Conservation (phyloP, 2,888 invertebrate species). For the Globia sparganii region DNA sequence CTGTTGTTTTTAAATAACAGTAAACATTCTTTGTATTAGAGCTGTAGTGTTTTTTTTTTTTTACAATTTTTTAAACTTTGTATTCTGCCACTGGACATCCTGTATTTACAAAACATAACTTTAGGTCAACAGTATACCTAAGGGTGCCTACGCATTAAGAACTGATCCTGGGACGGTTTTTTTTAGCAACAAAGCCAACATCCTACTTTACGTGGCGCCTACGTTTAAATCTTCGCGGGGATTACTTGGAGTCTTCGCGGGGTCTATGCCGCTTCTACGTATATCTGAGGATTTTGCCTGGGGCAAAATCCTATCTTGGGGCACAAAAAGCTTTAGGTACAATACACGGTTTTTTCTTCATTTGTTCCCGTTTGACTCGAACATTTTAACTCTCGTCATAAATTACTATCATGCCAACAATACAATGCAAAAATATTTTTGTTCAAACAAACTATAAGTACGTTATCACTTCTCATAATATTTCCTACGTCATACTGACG, state of each 20-base stretch:
- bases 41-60: no score
- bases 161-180: neutral
- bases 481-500: conserved; percentile 32
- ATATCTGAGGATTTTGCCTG: neutral
- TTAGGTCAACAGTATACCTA: neutral
- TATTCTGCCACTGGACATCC: no score
- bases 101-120: neutral
- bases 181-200: neutral
- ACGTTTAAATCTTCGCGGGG: neutral
- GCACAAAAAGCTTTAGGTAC: neutral
- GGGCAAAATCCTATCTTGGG: no score
- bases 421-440: conserved; percentile 6
- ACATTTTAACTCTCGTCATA: neutral
- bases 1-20: no score
- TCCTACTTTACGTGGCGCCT: neutral
- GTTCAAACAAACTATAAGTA: conserved; percentile 36
- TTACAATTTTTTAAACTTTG: no score
- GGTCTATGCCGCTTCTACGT: no score
- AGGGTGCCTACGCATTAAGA: neutral
- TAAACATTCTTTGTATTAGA: no score
- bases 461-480: conserved; percentile 20
- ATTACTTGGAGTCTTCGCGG: neutral
- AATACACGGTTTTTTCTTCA: neutral
- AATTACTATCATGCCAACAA: neutral
- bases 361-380: neutral